These are phyloP conservation scores for Stigmatopora nigra DNA, from an alignment of 2,113 vertebrate genomes.

Conservation along the genomic window DNA sequence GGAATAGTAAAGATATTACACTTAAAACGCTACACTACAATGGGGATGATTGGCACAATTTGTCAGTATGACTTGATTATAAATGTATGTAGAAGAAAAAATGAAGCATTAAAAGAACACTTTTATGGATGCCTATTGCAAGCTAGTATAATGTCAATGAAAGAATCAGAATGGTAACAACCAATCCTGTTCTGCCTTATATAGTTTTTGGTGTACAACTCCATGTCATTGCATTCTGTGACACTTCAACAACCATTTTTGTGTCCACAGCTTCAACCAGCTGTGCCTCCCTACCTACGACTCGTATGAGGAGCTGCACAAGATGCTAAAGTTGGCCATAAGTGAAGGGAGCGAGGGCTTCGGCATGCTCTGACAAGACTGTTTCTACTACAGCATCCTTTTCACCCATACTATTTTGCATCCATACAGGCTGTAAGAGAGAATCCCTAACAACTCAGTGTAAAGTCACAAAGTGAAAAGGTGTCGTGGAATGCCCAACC, in stretches of 20 bases:
- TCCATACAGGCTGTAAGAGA: slow-evolving; percentile 7
- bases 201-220: neutral
- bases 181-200: neutral
- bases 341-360: slow-evolving; percentile 98
- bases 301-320: slow-evolving; percentile 97
- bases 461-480: slow-evolving; percentile 25
- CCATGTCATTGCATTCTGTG: neutral
- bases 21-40: too few relatives aligned
- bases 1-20: too few relatives aligned
- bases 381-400: neutral
- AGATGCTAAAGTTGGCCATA: slow-evolving; percentile 97
- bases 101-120: too few relatives aligned
- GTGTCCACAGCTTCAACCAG: slow-evolving; percentile 91
- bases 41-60: too few relatives aligned
- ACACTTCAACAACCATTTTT: neutral
- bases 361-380: slow-evolving; percentile 85
- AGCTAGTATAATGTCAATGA: too few relatives aligned
- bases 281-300: slow-evolving; percentile 98
- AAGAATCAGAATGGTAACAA: too few relatives aligned
- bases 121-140: too few relatives aligned
- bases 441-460: slow-evolving; percentile 10
- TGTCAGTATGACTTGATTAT: too few relatives aligned
- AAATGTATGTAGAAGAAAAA: too few relatives aligned
- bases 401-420: slow-evolving; percentile 18
- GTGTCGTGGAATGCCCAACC: slow-evolving; percentile 13